These are phyloP conservation scores for Acheta domesticus DNA, from an alignment of 2,888 invertebrate genomes.

Conservation along the genomic window DNA sequence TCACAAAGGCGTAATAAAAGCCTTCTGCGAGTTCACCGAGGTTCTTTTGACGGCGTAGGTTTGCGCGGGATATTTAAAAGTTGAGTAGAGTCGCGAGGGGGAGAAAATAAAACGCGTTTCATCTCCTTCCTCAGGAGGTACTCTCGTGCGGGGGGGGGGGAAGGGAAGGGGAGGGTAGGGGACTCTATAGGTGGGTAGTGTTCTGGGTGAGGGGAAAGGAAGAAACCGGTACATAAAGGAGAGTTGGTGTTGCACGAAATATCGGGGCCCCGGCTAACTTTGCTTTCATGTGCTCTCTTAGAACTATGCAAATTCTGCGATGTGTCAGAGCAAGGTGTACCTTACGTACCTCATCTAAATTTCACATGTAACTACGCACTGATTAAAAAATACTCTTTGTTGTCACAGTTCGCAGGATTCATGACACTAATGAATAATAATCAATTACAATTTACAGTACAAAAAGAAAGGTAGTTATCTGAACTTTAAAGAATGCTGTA, in stretches of 20 bases:
- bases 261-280: background rate
- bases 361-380: too few species aligned
- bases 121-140: slow-evolving; percentile 6
- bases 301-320: too few species aligned
- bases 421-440: too few species aligned
- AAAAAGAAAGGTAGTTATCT: too few species aligned
- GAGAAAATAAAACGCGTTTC: background rate
- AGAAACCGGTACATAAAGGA: background rate
- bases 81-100: slow-evolving; percentile 5
- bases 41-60: background rate
- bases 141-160: background rate
- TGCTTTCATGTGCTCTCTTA: background rate
- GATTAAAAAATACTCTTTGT: too few species aligned
- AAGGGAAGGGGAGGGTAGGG: background rate
- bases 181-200: background rate
- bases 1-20: slow-evolving; percentile 18
- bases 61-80: slow-evolving; percentile 10
- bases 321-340: background rate
- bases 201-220: background rate
- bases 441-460: too few species aligned
- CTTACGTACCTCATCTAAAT: too few species aligned
- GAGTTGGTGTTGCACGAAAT: slow-evolving; percentile 7
- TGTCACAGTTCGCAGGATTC: too few species aligned
- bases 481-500: too few species aligned
- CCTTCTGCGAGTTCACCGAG: background rate